These are phyloP conservation scores for Drosophila paracracens DNA, from an alignment of 2,888 invertebrate species.

Conservation along the genomic window DNA sequence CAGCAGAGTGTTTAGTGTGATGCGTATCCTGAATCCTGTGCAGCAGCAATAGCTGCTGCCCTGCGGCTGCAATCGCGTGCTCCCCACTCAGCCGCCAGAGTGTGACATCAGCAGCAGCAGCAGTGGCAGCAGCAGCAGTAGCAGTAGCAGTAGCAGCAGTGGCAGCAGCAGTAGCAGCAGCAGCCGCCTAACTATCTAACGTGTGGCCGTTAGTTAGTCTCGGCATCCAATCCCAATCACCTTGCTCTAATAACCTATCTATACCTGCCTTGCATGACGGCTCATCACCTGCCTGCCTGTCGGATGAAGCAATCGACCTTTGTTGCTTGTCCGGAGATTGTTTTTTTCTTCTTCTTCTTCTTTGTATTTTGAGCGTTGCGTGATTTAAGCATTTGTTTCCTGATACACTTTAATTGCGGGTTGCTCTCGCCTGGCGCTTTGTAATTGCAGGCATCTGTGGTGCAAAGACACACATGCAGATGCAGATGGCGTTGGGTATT, in stretches of 20 bases:
- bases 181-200: slow-evolving; percentile 26
- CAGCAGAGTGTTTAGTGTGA: slow-evolving; percentile 4
- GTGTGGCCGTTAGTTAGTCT: slow-evolving; percentile 35
- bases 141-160: slow-evolving; percentile 10
- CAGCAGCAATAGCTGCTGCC: no score
- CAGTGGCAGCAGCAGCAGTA: slow-evolving; percentile 42
- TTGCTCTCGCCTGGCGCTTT: slow-evolving; percentile 51
- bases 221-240: slow-evolving; percentile 14
- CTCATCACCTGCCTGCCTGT: slow-evolving; percentile 75
- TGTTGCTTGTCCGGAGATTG: slow-evolving; percentile 20
- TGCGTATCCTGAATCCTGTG: slow-evolving; percentile 59
- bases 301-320: slow-evolving; percentile 81
- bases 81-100: slow-evolving; percentile 32
- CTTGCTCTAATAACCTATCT: slow-evolving; percentile 74
- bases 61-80: slow-evolving; percentile 52
- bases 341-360: slow-evolving; percentile 26
- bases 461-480: neutral
- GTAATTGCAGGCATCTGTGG: slow-evolving; percentile 34
- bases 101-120: slow-evolving; percentile 46
- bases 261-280: slow-evolving; percentile 65
- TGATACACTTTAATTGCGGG: slow-evolving; percentile 73
- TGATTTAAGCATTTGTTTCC: slow-evolving; percentile 83
- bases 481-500: slow-evolving; percentile 3
- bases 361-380: slow-evolving; percentile 60
- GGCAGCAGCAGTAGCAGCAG: slow-evolving; percentile 26